Evolutionary conservation across 2,888 invertebrate species (phyloP), one percentile per base, ranked within the genome.

Genomic region (Hirtodrosophila cameraria): DNA sequence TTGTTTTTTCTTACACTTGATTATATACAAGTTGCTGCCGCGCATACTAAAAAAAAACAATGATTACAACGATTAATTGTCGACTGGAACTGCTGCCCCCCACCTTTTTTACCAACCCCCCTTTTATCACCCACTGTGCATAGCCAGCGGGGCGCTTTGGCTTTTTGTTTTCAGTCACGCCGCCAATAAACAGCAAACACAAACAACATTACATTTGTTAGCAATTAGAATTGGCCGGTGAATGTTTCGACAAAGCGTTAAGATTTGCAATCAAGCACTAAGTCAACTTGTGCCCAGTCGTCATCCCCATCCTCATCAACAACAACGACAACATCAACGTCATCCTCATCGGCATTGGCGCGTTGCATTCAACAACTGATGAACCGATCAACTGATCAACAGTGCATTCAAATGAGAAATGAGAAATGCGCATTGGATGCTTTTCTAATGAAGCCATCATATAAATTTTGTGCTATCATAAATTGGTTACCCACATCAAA

Each of bases 191-290:
- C 52, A 54, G 3, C 16, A 39, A 46, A 58, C 35, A 57, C 5
- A 35, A 55, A 41, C 62, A 62, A 63, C 60, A 84, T 84, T 80
- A 63, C 60, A 84, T 84, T 80, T 86, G 86, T 80, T 70, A 64
- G 81, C 77, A 76, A 86, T 80, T 84, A 84, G 70, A 84, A 83
- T 67, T 70, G 61, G 57, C 72, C 80, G 76, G 63, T 75, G 62
- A 75, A 72, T 60, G 81, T 76, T 73, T 80, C 81, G 74, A 83
- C 81, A 86, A 75, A 86, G 81, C 86, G 73, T 64, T 61, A 84
- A 86, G 86, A 86, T 76, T 83, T 76, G 65, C 86, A 80, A 80
- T 80, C 84, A 86, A 86, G 79, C 79, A 86, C 80, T 80, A 83
- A 80, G 86, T 50, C 68, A 83, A 75, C 86, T 79, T 79, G 80